Evolutionary conservation across 1,140 invertebrate genomes (phyloP).

Genomic region (Globodera ellingtonae): DNA sequence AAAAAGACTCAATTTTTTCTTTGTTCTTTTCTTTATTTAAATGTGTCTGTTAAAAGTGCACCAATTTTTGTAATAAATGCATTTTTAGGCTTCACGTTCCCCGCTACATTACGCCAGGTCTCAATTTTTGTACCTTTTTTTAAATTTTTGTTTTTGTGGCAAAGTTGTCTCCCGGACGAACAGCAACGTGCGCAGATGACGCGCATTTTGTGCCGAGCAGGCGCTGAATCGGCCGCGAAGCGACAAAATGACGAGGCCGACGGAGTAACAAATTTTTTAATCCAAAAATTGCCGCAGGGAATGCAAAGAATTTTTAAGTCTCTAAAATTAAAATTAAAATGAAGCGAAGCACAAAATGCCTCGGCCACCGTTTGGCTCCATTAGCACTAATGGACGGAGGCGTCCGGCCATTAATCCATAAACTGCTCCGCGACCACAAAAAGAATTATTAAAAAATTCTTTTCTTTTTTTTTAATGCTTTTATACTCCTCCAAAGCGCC

Average conservation of each 20-base stretch:
- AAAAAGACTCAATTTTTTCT: neutral
- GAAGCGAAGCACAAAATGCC: too few species aligned
- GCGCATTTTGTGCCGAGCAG: conserved; percentile 29
- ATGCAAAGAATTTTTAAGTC: neutral
- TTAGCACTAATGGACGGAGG: too few species aligned
- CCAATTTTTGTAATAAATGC: too few species aligned
- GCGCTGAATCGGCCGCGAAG: conserved; percentile 24
- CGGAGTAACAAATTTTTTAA: neutral
- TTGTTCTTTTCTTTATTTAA: neutral
- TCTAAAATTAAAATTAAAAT: neutral
- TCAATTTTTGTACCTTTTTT: neutral
- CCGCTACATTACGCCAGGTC: conserved; percentile 31
- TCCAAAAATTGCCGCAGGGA: neutral
- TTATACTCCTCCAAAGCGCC: too few species aligned
- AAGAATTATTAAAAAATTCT: too few species aligned
- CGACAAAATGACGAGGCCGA: neutral
- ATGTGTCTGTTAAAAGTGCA: too few species aligned
- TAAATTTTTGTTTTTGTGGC: neutral
- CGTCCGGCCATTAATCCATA: too few species aligned
- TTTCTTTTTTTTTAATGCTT: too few species aligned
- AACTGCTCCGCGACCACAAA: too few species aligned
- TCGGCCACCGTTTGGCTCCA: too few species aligned
- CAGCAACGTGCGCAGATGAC: conserved; percentile 27
- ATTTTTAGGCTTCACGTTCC: conserved; percentile 24
- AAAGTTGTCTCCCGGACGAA: conserved; percentile 16